These are phyloP conservation scores for Parauchenoglanis punctatus DNA, from an alignment of 2,797 vertebrate genomes.

Conservation along the genomic window DNA sequence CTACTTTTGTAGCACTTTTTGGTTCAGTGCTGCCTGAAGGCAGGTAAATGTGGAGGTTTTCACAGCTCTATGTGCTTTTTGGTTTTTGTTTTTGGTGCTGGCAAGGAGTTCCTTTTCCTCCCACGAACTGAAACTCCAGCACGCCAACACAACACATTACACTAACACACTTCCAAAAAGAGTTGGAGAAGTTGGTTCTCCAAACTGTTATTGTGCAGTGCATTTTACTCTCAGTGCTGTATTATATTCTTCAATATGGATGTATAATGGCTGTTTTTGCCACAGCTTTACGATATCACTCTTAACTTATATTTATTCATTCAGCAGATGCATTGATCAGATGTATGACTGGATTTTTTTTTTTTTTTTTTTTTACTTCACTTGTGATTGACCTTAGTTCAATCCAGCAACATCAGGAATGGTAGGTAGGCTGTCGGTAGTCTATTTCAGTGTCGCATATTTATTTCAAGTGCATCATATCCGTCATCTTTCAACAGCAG, in stretches of 20 bases:
- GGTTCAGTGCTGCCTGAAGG: conserved; percentile 34
- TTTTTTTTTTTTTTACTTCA: not conserved
- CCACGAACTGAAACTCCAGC: conserved; percentile 31
- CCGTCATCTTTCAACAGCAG: not conserved
- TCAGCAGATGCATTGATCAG: not conserved
- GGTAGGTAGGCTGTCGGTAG: not conserved
- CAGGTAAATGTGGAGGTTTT: conserved; percentile 36
- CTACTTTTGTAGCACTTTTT: not conserved
- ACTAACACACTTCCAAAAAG: conserved; percentile 5
- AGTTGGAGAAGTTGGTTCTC: not conserved
- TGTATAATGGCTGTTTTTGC: not conserved
- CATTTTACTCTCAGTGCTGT: not conserved
- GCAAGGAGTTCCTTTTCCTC: conserved; percentile 38
- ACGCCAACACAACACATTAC: conserved; percentile 18
- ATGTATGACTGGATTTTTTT: not conserved
- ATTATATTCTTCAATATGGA: not conserved
- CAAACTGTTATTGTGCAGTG: not conserved
- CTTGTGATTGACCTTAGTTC: not conserved
- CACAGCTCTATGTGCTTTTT: not conserved
- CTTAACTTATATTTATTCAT: not conserved
- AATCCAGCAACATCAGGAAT: not conserved
- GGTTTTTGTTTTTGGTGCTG: conserved; percentile 36
- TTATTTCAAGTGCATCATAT: not conserved
- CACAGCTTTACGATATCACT: not conserved
- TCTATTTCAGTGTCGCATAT: not conserved